Base-by-base conservation (phyloP, 1,140 invertebrate genomes). In the Drosophila ercepeae region DNA sequence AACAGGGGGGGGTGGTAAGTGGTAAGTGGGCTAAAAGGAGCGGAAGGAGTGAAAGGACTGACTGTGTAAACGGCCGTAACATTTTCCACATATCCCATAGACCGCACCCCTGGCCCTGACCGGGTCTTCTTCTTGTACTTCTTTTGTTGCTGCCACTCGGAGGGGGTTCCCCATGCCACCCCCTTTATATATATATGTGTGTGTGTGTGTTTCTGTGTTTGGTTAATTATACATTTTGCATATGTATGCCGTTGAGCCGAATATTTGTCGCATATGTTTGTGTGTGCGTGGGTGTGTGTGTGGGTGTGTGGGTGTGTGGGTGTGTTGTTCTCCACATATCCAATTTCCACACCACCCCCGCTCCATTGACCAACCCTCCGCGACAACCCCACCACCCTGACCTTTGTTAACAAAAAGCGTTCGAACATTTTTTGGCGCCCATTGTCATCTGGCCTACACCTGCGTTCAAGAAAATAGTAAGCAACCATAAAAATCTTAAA, bases 171-270 rank as follows among this genome's bases (percentile, higher is more conserved):
- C 23, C 36, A 13, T 4, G 4, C 14, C 39, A 9, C 39, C 14
- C 27, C 21, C 36, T 27, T 4, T 16, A n/a, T 18, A 14, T 29
- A 8, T 9, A 11, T 42, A 8, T 53, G 32, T 41, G n/a, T 39
- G 19, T 72, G 48, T 50, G 63, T 53, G 51, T 78, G 59, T 32
- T 11, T 32, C 9, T 58, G 59, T 83, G 75, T 82, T 60, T 78
- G 78, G 78, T 77, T 82, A 82, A 82, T 82, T 82, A 82, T 82
- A 82, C 78, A 82, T 82, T 83, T 83, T 78, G 68, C 78, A 83
- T 70, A 64, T 61, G 49, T 34, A 50, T 60, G 34, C 57, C 25
- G 34, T n/a, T 9, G 21, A 39, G 45, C n/a, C 44, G 55, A 58
- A 50, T n/a, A n/a, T 50, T 59, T 59, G 55, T 59, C 55, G 14